phyloP scores from a whole-genome alignment of 2,888 invertebrate species.

The Lepidochrysops patricia region DNA sequence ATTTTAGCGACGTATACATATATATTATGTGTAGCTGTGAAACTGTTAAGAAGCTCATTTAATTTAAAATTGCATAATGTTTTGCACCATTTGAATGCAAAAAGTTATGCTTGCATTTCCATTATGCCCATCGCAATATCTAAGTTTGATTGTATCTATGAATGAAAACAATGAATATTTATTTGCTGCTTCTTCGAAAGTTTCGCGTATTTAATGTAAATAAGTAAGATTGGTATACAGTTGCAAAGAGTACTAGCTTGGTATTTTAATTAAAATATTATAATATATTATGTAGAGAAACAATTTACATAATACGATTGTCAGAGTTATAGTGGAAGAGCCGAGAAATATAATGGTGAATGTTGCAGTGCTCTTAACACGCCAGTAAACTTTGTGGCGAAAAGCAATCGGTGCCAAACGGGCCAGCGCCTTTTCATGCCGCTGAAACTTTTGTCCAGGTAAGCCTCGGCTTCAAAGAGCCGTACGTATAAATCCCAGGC shows the following conservation, averaged over 20 bases:
- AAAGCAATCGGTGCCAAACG: slow-evolving; percentile 20
- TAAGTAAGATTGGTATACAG: not conserved
- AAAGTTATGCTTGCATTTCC: not conserved
- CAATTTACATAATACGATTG: too few relatives aligned
- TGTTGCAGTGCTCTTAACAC: slow-evolving; percentile 4
- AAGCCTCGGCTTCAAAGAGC: slow-evolving; percentile 28
- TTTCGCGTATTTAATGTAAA: not conserved
- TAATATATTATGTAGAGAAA: not conserved
- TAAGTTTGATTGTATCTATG: not conserved
- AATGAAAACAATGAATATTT: not conserved
- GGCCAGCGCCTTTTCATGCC: slow-evolving; percentile 17
- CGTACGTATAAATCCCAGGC: slow-evolving; percentile 39
- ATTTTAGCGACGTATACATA: not conserved
- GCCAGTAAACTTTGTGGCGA: slow-evolving; percentile 5
- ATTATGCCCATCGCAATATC: not conserved
- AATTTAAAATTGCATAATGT: too few relatives aligned
- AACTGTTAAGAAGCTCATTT: not conserved
- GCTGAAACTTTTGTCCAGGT: slow-evolving; percentile 27
- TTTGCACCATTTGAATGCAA: too few relatives aligned
- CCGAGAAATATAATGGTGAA: not conserved
- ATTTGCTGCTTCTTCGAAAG: not conserved
- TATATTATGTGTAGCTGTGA: not conserved
- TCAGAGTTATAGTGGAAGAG: not conserved
- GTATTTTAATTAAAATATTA: not conserved
- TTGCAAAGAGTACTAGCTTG: not conserved